Evolutionary conservation across 2,797 vertebrate species (phyloP).

Genomic region (Amphiprion clarkii): DNA sequence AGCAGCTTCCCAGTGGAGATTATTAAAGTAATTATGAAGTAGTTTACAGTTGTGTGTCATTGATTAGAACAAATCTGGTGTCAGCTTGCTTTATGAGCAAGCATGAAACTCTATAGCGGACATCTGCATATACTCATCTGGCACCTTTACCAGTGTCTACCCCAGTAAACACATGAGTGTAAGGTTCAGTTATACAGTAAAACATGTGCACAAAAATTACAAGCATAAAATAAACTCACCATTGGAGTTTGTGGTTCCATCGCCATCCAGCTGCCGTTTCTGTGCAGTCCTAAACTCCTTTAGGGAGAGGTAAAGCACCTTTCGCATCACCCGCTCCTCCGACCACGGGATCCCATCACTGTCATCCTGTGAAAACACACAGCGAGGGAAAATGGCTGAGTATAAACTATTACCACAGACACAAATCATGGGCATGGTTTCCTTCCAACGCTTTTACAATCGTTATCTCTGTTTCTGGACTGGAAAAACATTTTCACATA

Average conservation of each 20-base stretch:
- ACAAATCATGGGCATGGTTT: not conserved
- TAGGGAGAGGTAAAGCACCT: slow-evolving; percentile 98
- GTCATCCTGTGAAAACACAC: slow-evolving; percentile 90
- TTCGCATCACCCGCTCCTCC: slow-evolving; percentile 97
- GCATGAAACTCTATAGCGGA: not conserved
- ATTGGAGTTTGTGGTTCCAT: slow-evolving; percentile 90
- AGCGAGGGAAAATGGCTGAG: slow-evolving; percentile 36
- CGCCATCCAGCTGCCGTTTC: slow-evolving; percentile 94
- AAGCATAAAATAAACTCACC: slow-evolving; percentile 84
- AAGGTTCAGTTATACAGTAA: not conserved
- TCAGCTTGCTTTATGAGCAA: not conserved
- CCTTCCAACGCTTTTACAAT: not conserved
- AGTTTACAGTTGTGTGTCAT: not conserved
- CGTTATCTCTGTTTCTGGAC: not conserved
- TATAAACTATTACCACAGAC: not conserved
- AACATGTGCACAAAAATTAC: not conserved
- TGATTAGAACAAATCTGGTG: not conserved
- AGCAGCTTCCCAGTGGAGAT: no score
- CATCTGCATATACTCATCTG: not conserved
- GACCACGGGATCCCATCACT: slow-evolving; percentile 99
- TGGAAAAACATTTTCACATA: not conserved
- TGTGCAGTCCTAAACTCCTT: slow-evolving; percentile 99
- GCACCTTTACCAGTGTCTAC: not conserved
- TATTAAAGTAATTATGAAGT: no score
- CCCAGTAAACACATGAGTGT: not conserved